phyloP scores from a whole-genome alignment of 92 coral and sea anemone genomes.

The Bergia sp. region DNA sequence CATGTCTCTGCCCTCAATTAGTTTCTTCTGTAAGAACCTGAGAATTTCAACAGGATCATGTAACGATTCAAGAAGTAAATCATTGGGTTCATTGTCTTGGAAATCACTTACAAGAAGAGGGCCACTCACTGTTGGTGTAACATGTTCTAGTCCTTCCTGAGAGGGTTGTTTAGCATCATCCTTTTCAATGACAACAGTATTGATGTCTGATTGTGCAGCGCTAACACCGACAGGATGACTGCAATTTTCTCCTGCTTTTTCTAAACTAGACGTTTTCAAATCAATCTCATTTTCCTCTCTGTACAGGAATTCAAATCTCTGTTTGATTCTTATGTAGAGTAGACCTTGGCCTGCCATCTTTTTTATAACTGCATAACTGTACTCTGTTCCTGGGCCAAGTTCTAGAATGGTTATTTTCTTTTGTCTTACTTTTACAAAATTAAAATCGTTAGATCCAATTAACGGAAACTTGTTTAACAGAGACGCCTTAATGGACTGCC shows the following conservation, averaged over 20 bases:
- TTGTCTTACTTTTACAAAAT: slow-evolving; percentile 56
- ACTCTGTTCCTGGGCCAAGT: slow-evolving; percentile 57
- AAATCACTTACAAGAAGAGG: slow-evolving; percentile 3
- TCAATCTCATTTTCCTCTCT: slow-evolving; percentile 4
- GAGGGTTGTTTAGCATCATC: not conserved
- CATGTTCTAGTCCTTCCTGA: not conserved
- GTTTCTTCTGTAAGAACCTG: slow-evolving; percentile 32
- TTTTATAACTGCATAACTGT: slow-evolving; percentile 57
- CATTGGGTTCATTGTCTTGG: slow-evolving; percentile 6
- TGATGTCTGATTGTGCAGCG: slow-evolving; percentile 14
- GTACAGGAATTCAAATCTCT: slow-evolving; percentile 28
- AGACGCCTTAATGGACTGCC: slow-evolving; percentile 40
- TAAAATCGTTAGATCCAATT: slow-evolving; percentile 49
- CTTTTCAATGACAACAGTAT: slow-evolving; percentile 5
- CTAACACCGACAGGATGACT: slow-evolving; percentile 16
- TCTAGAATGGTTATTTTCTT: slow-evolving; percentile 44
- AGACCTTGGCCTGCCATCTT: slow-evolving; percentile 65
- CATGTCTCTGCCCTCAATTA: slow-evolving; percentile 41
- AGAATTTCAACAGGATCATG: slow-evolving; percentile 53
- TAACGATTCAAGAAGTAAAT: slow-evolving; percentile 18
- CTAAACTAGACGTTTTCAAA: not conserved
- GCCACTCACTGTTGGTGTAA: slow-evolving; percentile 9
- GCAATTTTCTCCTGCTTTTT: slow-evolving; percentile 6
- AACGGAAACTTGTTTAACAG: slow-evolving; percentile 41
- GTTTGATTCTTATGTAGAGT: slow-evolving; percentile 45